Evolutionary conservation across 2,113 vertebrate genomes (phyloP).

Genomic region (Rhizomys pruinosus): DNA sequence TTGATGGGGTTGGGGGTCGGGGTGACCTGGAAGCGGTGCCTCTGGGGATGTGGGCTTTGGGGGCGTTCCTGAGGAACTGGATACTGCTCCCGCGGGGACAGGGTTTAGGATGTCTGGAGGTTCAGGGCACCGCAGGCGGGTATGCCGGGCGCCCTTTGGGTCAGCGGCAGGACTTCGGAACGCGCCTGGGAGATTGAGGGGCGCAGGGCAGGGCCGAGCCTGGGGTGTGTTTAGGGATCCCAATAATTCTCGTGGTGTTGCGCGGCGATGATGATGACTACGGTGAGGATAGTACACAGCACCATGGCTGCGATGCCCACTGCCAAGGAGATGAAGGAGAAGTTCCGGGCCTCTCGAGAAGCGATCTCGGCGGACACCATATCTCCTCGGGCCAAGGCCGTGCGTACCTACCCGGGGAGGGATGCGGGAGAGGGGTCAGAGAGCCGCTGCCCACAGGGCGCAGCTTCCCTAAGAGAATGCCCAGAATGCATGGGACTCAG

Average conservation of each 20-base stretch:
- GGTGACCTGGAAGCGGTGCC: background rate
- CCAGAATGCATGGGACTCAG: conserved; percentile 10
- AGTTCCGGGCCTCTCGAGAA: conserved; percentile 95
- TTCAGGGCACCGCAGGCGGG: conserved; percentile 2
- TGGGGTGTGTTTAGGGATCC: conserved; percentile 88
- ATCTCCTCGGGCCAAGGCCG: conserved; percentile 93
- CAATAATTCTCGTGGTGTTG: conserved; percentile 96
- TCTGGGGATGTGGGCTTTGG: conserved; percentile 5
- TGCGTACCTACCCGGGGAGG: conserved; percentile 89
- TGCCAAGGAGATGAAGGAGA: conserved; percentile 97
- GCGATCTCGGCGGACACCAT: conserved; percentile 96
- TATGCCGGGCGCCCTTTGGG: background rate
- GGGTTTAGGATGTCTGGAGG: conserved; percentile 24
- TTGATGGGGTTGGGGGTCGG: background rate
- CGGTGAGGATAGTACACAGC: conserved; percentile 95
- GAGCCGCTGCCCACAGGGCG: background rate
- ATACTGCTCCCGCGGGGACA: conserved; percentile 48
- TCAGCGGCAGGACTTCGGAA: background rate
- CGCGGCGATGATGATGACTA: conserved; percentile 96
- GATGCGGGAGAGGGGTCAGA: background rate
- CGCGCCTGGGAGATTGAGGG: conserved; percentile 44
- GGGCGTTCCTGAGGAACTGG: conserved; percentile 72
- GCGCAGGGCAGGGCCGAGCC: background rate
- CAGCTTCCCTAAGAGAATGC: background rate
- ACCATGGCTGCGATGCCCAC: conserved; percentile 96